Percentiles rank a stretch among this genome's conserved stretches.
These are phyloP conservation scores for Campaea margaritaria DNA, from an alignment of 2,888 invertebrate genomes.

Conservation along the genomic window DNA sequence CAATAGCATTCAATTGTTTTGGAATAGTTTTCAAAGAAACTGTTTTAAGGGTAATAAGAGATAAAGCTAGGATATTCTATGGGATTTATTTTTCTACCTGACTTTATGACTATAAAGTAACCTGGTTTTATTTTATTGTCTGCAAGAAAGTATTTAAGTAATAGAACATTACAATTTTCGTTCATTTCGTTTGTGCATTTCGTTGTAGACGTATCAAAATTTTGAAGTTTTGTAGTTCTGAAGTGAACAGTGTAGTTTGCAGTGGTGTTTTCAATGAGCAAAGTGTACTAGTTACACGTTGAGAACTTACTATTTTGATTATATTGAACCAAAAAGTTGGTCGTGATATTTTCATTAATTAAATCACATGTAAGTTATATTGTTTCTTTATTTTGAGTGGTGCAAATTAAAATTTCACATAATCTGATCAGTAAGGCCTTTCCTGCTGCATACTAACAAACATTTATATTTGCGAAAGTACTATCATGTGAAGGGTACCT, in stretches of 20 bases:
- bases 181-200: constrained; percentile 38
- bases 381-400: no score
- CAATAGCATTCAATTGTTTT: constrained; percentile 5
- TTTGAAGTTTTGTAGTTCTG: no score
- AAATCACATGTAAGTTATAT: no score
- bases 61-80: constrained; percentile 36
- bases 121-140: constrained; percentile 48
- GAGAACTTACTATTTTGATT: neutral
- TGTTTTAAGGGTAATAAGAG: constrained; percentile 26
- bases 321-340: no score
- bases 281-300: neutral
- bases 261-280: neutral
- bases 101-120: constrained; percentile 19
- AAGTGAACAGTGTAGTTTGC: neutral
- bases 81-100: constrained; percentile 50
- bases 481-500: no score
- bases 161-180: constrained; percentile 32
- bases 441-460: no score
- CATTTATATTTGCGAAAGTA: no score
- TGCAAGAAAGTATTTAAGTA: constrained; percentile 38
- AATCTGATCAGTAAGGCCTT: no score
- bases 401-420: no score
- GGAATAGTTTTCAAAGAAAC: constrained; percentile 26
- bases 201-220: constrained; percentile 33
- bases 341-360: no score